A percentile compares a stretch with the other conserved stretches of the same genome.
phyloP scores from a whole-genome alignment of 2,113 vertebrate genomes.

The Entomyzon cyanotis region DNA sequence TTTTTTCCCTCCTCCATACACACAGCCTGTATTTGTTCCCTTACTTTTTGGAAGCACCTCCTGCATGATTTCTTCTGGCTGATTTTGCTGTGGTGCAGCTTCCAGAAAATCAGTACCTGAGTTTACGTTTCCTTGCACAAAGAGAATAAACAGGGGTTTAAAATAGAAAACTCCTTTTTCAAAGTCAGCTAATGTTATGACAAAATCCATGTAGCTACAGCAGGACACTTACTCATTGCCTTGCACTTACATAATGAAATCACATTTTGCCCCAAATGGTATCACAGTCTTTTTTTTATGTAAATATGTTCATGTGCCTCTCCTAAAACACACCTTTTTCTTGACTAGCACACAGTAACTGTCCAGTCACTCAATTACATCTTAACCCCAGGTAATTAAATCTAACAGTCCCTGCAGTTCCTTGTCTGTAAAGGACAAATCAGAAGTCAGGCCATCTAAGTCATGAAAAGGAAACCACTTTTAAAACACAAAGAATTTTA shows the following conservation, averaged over 20 bases:
- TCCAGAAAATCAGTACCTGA: neutral
- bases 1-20: accelerated
- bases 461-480: accelerated
- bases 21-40: neutral
- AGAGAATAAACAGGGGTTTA: neutral
- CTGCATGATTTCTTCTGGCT: neutral
- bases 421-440: neutral
- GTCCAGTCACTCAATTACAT: neutral
- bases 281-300: neutral
- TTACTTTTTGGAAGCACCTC: neutral
- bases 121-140: neutral
- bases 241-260: neutral
- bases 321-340: neutral
- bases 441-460: neutral
- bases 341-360: neutral
- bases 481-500: neutral
- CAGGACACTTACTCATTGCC: neutral
- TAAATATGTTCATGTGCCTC: neutral
- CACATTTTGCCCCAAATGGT: neutral
- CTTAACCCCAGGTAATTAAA: neutral
- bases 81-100: neutral
- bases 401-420: neutral
- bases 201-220: neutral
- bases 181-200: neutral
- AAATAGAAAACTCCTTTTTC: neutral